Evolutionary conservation across 2,797 vertebrate species (phyloP), one percentile per base, ranked within the genome.

Genomic region (Cephalopachus bancanus): DNA sequence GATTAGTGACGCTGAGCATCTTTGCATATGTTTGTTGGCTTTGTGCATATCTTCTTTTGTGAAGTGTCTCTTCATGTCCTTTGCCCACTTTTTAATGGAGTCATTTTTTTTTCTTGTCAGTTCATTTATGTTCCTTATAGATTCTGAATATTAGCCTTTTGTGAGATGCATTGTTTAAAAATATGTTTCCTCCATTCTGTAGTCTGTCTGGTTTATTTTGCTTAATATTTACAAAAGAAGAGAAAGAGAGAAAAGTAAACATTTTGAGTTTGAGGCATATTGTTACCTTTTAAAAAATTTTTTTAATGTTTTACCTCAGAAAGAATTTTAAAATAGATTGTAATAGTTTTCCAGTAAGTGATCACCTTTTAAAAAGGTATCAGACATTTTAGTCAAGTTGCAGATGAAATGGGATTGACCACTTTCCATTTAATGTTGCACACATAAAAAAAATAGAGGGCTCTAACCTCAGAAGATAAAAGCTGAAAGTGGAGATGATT

Each of bases 381-480:
- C 95, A 57, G 75, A 79, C 53, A 19, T 90, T 91, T 89, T 90
- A 93, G 5, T 64, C 72, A 72, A 75, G 72, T 65, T 83, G 74
- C 53, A 83, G 81, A 94, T 95, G 81, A 97, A 97, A 93, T 96
- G 64, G 76, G 49, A 94, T 92, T 88, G 93, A 95, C 67, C 26
- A 69, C 69, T 51, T 86, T 87, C 81, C 64, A 37, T 90, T 84
- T 89, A 94, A 94, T 76, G 93, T 84, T 64, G 75, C 30, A 15
- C 15, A 15, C 33, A 93, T n/a, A 71, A 60, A 69, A 10, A 75
- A 75, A n/a, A 64, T 57, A 65, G 78, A 95, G 28, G 15, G 24
- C 19, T 92, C 44, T 49, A 75, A 67, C 62, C 64, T 97, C 88
- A 83, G 80, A 97, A 94, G 90, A 96, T 97, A 64, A 97, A 97